Base-by-base conservation (phyloP, 2,113 vertebrate genomes). In the Shinisaurus crocodilurus region DNA sequence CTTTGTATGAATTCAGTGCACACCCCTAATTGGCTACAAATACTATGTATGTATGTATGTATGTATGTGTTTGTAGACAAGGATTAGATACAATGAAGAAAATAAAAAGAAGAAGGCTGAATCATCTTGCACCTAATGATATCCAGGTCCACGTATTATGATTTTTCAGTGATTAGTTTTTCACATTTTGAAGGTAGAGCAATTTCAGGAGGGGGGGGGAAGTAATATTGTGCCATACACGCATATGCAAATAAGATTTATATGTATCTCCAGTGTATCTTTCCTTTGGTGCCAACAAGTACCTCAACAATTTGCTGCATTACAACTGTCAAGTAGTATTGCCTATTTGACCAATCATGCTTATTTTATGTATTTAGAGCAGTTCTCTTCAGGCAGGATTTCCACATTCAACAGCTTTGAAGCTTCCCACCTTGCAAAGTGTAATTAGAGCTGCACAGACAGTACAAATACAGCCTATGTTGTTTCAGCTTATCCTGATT, bases 311-410 rank as follows among this genome's bases (percentile, higher is more conserved):
- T 40, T 67, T 67, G 15, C 75, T 69, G 60, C 57, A 32, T 77
- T n/a, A 67, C 25, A 34, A 34, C 3, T 50, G 7, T 13, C 82
- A 69, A 16, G 67, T 27, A 69, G 27, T 85, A 23, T 84, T 50
- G 72, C 9, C 23, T 29, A 2, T 67, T 65, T 45, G 8, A 9
- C 18, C 27, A 50, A 83, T 25, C 37, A 43, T 63, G 69, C 80
- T 85, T 32, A 85, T 83, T 83, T 84, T 32, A n/a, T 74, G 43
- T 74, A 63, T 70, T 48, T 76, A 89, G 54, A 89, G 10, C 54
- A 34, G 20, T 76, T 48, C 43, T 65, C 32, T 29, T 60, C 25
- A 74, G 18, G 72, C 37, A 13, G 27, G 57, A 18, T 48, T 40
- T 25, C 60, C 16, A 23, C 23, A 40, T 37, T 29, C 43, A 40